These are phyloP conservation scores for Drosophila basisetae DNA, from an alignment of 2,888 invertebrate genomes.

Conservation along the genomic window DNA sequence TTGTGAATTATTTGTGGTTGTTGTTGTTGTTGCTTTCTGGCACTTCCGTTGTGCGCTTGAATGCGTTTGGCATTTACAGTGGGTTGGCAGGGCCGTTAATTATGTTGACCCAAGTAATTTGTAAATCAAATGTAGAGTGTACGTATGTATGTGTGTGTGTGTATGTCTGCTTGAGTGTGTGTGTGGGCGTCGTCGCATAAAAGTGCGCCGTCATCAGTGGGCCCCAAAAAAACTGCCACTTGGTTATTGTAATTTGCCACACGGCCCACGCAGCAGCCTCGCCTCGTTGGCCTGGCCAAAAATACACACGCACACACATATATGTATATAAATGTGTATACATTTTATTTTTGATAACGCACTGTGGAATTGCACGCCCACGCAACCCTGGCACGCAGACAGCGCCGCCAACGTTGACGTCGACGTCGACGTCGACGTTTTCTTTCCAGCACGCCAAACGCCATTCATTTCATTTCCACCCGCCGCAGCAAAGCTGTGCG, in stretches of 20 bases:
- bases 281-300: constrained; percentile 55
- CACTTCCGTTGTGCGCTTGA: constrained; percentile 58
- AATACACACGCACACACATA: constrained; percentile 28
- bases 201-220: constrained; percentile 61
- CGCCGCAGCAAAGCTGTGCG: constrained; percentile 35
- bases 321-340: constrained; percentile 46
- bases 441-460: constrained; percentile 64
- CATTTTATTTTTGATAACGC: constrained; percentile 74
- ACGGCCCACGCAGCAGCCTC: constrained; percentile 60
- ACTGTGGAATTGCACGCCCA: constrained; percentile 72
- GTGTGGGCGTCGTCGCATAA: constrained; percentile 52
- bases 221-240: constrained; percentile 47
- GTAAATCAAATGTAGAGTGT: constrained; percentile 61
- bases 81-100: constrained; percentile 65
- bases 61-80: constrained; percentile 31
- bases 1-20: constrained; percentile 25
- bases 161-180: constrained; percentile 23
- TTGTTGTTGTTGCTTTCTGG: constrained; percentile 29
- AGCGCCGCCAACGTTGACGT: constrained; percentile 37
- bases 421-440: constrained; percentile 21
- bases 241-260: constrained; percentile 64
- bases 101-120: constrained; percentile 72
- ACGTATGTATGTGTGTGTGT: constrained; percentile 32
- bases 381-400: constrained; percentile 48
- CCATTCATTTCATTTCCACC: constrained; percentile 59